Evolutionary conservation across 1,140 invertebrate species (phyloP).

Genomic region (Sinella curviseta): DNA sequence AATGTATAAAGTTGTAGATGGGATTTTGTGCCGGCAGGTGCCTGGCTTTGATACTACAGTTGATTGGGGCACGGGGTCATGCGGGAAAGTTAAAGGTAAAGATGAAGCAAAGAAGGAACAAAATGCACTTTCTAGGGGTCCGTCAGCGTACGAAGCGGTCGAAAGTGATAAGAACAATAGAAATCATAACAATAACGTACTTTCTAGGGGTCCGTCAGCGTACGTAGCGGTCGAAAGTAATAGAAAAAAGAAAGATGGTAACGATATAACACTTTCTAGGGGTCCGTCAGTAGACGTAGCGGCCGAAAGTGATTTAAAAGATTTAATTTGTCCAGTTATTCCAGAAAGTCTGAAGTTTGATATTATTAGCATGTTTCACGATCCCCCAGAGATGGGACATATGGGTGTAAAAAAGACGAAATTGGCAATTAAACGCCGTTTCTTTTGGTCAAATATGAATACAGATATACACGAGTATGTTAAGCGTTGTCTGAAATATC

Average conservation of each 20-base stretch:
- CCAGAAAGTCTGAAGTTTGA: background rate
- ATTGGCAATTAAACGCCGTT: background rate
- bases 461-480: slow-evolving; percentile 31
- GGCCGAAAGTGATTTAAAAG: background rate
- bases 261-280: background rate
- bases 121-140: background rate
- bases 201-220: background rate
- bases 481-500: slow-evolving; percentile 24
- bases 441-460: slow-evolving; percentile 32
- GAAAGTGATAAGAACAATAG: background rate
- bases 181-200: background rate
- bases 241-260: background rate
- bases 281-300: background rate
- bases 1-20: background rate
- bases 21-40: background rate
- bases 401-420: slow-evolving; percentile 26
- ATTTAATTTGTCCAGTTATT: slow-evolving; percentile 21
- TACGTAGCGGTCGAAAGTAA: background rate
- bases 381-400: slow-evolving; percentile 29
- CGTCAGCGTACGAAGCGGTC: background rate
- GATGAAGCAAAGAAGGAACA: background rate
- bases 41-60: background rate
- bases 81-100: background rate
- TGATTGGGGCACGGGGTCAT: background rate
- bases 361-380: slow-evolving; percentile 24